A percentile compares a stretch with the other conserved stretches of the same genome.
These are phyloP conservation scores for Strigops habroptila DNA, from an alignment of 2,113 vertebrate species.

Conservation along the genomic window DNA sequence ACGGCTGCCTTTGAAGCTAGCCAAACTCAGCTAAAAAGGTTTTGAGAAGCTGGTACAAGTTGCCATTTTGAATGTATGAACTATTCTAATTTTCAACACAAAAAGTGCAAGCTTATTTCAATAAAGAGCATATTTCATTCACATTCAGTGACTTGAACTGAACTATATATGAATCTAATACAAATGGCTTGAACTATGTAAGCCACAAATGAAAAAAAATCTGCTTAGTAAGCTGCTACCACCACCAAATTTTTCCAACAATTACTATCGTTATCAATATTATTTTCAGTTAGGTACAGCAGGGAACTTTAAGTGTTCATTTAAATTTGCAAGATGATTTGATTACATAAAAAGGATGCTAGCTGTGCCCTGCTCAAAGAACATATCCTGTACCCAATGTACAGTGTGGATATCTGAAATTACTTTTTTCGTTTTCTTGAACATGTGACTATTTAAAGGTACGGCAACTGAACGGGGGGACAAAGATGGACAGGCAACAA, in stretches of 20 bases:
- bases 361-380: not conserved
- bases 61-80: not conserved
- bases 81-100: not conserved
- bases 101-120: not conserved
- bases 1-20: not conserved
- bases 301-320: not conserved
- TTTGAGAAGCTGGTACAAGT: conserved; percentile 9
- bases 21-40: not conserved
- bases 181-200: not conserved
- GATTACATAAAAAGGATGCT: not conserved
- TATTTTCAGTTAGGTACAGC: not conserved
- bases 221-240: no score
- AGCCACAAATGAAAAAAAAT: not conserved
- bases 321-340: not conserved
- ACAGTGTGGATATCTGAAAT: not conserved
- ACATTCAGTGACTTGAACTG: not conserved
- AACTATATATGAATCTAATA: not conserved
- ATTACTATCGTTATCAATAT: not conserved
- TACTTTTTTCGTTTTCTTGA: not conserved
- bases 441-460: not conserved
- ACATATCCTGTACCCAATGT: not conserved
- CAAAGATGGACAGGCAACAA: not conserved
- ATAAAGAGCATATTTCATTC: not conserved
- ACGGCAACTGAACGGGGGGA: not conserved
- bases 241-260: no score